Conservation (phyloP, 2,113 vertebrate species). For the Carassius gibelio region DNA sequence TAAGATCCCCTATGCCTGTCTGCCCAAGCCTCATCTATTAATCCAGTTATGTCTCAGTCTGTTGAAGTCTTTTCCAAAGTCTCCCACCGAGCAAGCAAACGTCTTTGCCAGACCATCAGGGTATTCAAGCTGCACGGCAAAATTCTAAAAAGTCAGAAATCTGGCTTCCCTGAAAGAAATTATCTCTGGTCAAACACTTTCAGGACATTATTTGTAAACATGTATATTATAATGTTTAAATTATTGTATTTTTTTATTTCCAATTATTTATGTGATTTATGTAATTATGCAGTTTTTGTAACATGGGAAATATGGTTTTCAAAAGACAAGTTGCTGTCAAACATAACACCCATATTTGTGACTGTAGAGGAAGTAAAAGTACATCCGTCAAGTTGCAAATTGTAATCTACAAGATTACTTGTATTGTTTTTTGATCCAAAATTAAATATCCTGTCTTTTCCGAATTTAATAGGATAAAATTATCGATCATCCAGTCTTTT, state of each 20-base stretch:
- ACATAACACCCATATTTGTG: too few species aligned
- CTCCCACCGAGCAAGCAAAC: not conserved
- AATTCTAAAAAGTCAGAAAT: not conserved
- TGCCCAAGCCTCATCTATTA: not conserved
- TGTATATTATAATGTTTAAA: not conserved
- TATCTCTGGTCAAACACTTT: not conserved
- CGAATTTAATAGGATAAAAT: too few species aligned
- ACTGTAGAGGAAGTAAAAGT: too few species aligned
- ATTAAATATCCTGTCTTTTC: too few species aligned
- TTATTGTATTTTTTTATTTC: too few species aligned
- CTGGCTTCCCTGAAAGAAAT: not conserved
- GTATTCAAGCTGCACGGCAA: not conserved
- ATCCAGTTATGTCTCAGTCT: conserved; percentile 3
- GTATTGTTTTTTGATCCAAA: too few species aligned
- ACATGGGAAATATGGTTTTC: too few species aligned
- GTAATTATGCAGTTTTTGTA: not conserved
- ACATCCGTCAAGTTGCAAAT: too few species aligned
- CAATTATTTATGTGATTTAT: not conserved
- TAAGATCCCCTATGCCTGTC: not conserved
- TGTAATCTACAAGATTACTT: too few species aligned
- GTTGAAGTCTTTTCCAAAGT: not conserved
- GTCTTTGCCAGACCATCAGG: not conserved
- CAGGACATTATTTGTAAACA: not conserved
- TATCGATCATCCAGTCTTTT: too few species aligned
- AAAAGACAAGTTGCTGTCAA: too few species aligned